Conservation (phyloP, 2,888 invertebrate species). For the Yponomeuta cagnagella region DNA sequence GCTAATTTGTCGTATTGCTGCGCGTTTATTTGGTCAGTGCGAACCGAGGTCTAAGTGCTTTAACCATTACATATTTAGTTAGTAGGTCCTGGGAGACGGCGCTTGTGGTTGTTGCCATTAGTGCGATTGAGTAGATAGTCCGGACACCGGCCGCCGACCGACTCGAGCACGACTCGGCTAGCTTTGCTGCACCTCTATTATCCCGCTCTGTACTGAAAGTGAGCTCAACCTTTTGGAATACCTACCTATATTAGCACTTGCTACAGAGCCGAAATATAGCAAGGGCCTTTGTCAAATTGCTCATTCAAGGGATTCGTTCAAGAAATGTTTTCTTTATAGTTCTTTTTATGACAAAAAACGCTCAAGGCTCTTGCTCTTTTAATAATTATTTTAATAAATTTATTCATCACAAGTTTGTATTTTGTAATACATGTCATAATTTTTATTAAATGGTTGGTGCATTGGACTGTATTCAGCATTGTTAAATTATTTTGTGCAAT, state of each 20-base stretch:
- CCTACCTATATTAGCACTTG: neutral
- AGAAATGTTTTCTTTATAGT: too few species aligned
- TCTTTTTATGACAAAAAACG: too few species aligned
- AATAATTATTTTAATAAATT: too few species aligned
- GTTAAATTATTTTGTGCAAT: too few species aligned
- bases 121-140: constrained; percentile 52
- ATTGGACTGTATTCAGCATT: too few species aligned
- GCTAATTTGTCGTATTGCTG: constrained; percentile 14
- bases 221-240: neutral
- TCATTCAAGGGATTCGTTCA: too few species aligned
- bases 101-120: constrained; percentile 69
- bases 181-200: neutral
- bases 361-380: too few species aligned
- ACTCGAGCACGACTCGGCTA: neutral
- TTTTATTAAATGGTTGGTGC: too few species aligned
- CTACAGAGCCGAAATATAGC: neutral
- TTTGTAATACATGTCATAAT: too few species aligned
- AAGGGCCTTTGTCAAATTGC: too few species aligned
- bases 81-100: constrained; percentile 55
- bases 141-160: neutral
- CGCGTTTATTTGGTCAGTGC: constrained; percentile 47
- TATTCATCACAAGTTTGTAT: too few species aligned
- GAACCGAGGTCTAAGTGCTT: constrained; percentile 46
- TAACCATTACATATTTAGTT: constrained; percentile 67
- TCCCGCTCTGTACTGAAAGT: neutral